Base-by-base conservation (phyloP, 2,797 vertebrate genomes). In the Hybognathus amarus region DNA sequence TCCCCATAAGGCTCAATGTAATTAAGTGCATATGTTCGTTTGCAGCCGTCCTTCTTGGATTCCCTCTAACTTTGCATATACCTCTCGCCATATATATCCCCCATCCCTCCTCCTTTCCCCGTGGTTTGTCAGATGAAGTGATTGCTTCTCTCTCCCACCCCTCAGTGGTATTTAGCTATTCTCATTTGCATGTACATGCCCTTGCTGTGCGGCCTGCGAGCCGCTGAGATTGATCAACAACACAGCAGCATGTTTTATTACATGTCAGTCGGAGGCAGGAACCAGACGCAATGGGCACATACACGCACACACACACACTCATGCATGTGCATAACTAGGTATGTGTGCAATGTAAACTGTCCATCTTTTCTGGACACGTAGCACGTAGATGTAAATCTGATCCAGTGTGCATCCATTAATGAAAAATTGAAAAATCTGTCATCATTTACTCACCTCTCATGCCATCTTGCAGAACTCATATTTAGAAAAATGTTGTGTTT, bases 141-240 rank as follows among this genome's bases (percentile, higher is more conserved):
- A 95, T 95, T 93, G 94, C 70, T 6, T 91, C 87, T 90, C 89
- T 90, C 89, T 90, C 83, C 91, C 93, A 90, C 93, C 94, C 95
- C 95, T 94, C 95, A 94, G 96, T 96, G 96, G 95, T 96, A 96
- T 96, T 95, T 95, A 96, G 95, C 94, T 94, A 91, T 95, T 93
- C 96, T 97, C 96, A 98, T 98, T 98, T 98, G 97, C 97, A 99
- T 97, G 96, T 96, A 97, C 97, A 97, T 96, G 96, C 96, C 96
- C 97, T 97, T 83, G 94, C 97, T 96, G 96, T 95, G 96, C 95
- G 92, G 96, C 96, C 96, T 89, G 92, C 92, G 95, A 95, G 95
- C 95, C 92, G 89, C 92, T 91, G 94, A 97, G 96, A 99, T 98
- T 96, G 97, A 99, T 97, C 96, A 96, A 91, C 96, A 96, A 96